Percentiles rank a stretch among this genome's conserved stretches.
Evolutionary conservation across 2,113 vertebrate genomes (phyloP).

Genomic region (Pica pica): DNA sequence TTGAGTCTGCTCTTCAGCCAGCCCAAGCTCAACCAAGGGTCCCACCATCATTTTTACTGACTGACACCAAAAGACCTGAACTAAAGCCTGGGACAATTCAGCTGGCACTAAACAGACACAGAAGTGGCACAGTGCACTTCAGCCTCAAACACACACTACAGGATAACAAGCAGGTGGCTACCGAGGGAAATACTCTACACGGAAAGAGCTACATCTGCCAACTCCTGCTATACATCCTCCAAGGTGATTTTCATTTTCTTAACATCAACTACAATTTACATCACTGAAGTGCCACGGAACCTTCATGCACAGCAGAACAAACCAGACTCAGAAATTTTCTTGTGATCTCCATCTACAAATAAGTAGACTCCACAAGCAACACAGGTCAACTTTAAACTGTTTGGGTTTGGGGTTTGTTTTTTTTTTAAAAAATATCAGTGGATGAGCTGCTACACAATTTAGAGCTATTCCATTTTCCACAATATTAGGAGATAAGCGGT

Average conservation of each 20-base stretch:
- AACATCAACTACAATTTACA: background rate
- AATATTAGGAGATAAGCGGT: background rate
- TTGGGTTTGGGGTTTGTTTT: too few relatives aligned
- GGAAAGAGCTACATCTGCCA: background rate
- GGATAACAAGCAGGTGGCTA: background rate
- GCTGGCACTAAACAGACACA: background rate
- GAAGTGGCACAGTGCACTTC: background rate
- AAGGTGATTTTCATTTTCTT: background rate
- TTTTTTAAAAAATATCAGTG: background rate
- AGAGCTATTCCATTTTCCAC: background rate
- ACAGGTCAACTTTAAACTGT: background rate
- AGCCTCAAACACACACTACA: background rate
- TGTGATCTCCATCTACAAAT: background rate
- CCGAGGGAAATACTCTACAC: background rate
- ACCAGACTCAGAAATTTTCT: background rate
- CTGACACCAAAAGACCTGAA: background rate
- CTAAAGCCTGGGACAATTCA: background rate
- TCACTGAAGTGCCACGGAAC: background rate
- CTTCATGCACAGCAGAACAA: background rate
- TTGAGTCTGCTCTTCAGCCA: background rate
- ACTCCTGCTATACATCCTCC: background rate
- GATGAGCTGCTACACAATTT: background rate
- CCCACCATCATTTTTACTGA: background rate
- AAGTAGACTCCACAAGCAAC: background rate
- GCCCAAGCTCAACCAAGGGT: fast-evolving